Conservation (phyloP, 2,113 vertebrate genomes). For the Notothenia rossii region DNA sequence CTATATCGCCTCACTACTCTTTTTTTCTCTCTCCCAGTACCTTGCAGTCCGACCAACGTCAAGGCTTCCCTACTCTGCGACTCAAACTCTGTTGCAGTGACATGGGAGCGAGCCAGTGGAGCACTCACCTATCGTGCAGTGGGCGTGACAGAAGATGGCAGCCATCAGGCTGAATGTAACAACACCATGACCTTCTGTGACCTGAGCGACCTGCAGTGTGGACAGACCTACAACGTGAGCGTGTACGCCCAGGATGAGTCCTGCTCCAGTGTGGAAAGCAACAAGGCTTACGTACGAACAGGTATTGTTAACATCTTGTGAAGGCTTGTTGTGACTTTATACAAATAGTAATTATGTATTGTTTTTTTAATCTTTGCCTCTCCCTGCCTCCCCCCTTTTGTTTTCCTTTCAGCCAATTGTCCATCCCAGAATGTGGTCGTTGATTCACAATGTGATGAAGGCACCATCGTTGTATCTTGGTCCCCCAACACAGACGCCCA, state of each 20-base stretch:
- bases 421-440: slow-evolving; percentile 69
- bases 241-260: slow-evolving; percentile 61
- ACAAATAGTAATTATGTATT: neutral
- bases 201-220: slow-evolving; percentile 73
- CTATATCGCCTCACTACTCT: neutral
- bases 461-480: slow-evolving; percentile 74
- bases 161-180: slow-evolving; percentile 62
- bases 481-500: slow-evolving; percentile 67
- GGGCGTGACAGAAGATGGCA: slow-evolving; percentile 58
- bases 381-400: neutral
- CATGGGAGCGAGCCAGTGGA: slow-evolving; percentile 77
- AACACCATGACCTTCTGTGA: slow-evolving; percentile 72
- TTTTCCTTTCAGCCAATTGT: slow-evolving; percentile 72
- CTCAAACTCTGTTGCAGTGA: slow-evolving; percentile 72
- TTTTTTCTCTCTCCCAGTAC: slow-evolving; percentile 63
- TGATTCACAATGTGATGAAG: slow-evolving; percentile 54
- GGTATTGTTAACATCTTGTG: slow-evolving; percentile 58
- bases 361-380: neutral
- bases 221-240: slow-evolving; percentile 77
- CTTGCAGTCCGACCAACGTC: slow-evolving; percentile 77
- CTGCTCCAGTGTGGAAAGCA: slow-evolving; percentile 70
- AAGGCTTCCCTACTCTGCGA: slow-evolving; percentile 68
- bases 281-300: slow-evolving; percentile 57
- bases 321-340: neutral
- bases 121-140: slow-evolving; percentile 66